Evolutionary conservation across 2,888 invertebrate genomes (phyloP).

Genomic region (Hedychridium roseum): DNA sequence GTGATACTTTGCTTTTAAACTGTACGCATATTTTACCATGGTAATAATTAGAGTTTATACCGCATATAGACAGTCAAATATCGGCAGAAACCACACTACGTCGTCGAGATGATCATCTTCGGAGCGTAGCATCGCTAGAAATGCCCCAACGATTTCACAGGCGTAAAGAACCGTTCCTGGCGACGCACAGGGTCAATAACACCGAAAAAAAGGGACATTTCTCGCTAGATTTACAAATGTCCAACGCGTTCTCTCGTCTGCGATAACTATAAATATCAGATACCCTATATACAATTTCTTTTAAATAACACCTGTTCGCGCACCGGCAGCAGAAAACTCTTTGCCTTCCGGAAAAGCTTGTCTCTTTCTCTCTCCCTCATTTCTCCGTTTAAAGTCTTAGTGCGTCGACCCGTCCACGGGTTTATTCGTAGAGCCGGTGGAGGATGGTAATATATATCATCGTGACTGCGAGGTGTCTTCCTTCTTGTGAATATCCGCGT

Average conservation of each 20-base stretch:
- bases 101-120: not conserved
- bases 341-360: no score
- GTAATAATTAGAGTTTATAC: conserved; percentile 59
- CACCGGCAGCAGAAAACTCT: no score
- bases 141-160: no score
- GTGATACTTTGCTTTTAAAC: conserved; percentile 56
- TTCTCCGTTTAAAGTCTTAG: conserved; percentile 18
- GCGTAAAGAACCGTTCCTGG: no score
- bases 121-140: no score
- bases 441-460: conserved; percentile 60
- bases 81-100: conserved; percentile 25
- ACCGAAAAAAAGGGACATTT: conserved; percentile 31
- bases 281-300: conserved; percentile 58
- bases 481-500: conserved; percentile 66
- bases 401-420: conserved; percentile 30
- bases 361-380: no score
- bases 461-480: conserved; percentile 68
- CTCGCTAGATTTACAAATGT: conserved; percentile 25
- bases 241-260: conserved; percentile 22
- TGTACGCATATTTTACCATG: conserved; percentile 58
- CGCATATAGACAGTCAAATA: conserved; percentile 56
- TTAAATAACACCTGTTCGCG: conserved; percentile 50
- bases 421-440: conserved; percentile 36
- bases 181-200: no score
- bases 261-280: conserved; percentile 60